phyloP scores from a whole-genome alignment of 2,113 vertebrate genomes.

The Pelodiscus sinensis region DNA sequence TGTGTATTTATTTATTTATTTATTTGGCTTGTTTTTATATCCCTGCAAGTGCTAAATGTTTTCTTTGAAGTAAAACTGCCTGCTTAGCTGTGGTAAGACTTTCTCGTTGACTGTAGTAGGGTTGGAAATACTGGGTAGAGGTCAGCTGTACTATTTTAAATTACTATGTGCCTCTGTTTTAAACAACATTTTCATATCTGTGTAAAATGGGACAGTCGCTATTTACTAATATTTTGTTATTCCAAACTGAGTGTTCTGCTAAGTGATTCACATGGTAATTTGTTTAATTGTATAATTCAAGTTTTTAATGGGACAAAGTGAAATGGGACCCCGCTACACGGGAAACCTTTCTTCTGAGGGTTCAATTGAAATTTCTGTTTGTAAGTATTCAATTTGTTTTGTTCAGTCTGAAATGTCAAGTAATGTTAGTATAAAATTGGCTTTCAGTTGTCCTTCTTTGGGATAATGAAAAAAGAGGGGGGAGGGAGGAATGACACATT shows the following conservation, averaged over 20 bases:
- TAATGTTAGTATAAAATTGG: not conserved
- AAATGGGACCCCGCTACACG: slow-evolving; percentile 9
- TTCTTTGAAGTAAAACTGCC: not conserved
- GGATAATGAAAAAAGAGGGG: not conserved
- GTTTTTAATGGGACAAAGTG: slow-evolving; percentile 47
- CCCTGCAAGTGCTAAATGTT: rapidly evolving
- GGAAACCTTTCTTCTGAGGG: slow-evolving; percentile 17
- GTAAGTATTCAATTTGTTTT: not conserved
- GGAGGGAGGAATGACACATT: not conserved
- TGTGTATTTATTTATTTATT: not conserved
- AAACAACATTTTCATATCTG: not conserved
- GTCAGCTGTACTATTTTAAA: not conserved
- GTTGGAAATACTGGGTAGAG: not conserved
- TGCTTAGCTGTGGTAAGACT: not conserved
- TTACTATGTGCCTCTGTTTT: not conserved
- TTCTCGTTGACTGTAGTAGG: not conserved
- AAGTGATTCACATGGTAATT: slow-evolving; percentile 4
- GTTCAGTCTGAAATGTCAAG: not conserved
- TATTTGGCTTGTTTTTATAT: not conserved
- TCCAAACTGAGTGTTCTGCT: not conserved
- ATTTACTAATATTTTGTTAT: not conserved
- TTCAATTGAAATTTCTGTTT: slow-evolving; percentile 57
- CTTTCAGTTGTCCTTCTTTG: slow-evolving; percentile 21
- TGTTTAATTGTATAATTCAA: slow-evolving; percentile 25
- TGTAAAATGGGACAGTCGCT: not conserved